Evolutionary conservation across 23 tunicate genomes (phyloP).

Genomic region (Trididemnum miniatum): DNA sequence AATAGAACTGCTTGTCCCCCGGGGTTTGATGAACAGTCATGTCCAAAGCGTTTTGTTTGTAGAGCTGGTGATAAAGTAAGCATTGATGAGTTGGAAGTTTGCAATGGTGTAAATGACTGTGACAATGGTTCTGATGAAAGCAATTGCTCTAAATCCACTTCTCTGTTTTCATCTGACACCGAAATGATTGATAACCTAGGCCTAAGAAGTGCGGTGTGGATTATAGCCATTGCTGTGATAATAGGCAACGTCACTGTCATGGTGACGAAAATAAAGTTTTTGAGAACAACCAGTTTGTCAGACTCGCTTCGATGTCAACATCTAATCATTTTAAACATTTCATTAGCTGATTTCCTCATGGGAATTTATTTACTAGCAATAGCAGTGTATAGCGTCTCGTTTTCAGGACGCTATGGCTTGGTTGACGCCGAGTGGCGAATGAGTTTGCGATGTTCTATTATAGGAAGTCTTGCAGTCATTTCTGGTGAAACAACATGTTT

Average conservation of each 20-base stretch:
- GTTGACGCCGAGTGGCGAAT: constrained; percentile 32
- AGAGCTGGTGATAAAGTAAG: constrained; percentile 12
- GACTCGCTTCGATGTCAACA: not conserved
- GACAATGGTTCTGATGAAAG: constrained; percentile 12
- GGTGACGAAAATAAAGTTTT: not conserved
- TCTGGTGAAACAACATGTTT: constrained; percentile 40
- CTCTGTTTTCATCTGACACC: constrained; percentile 11
- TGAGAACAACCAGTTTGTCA: not conserved
- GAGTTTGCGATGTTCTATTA: not conserved
- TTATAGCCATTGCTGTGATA: not conserved
- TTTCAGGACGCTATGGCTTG: constrained; percentile 24
- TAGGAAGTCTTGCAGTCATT: constrained; percentile 16
- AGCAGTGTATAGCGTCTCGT: constrained; percentile 8
- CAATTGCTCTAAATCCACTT: not conserved
- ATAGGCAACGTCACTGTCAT: constrained; percentile 8
- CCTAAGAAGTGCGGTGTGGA: not conserved
- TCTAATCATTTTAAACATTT: constrained; percentile 33
- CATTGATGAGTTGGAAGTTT: not conserved
- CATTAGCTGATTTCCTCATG: constrained; percentile 51
- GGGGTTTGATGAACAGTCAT: constrained; percentile 27
- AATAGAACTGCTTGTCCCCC: constrained; percentile 17
- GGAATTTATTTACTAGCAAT: constrained; percentile 42
- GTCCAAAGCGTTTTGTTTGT: constrained; percentile 24
- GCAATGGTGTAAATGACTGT: constrained; percentile 10
- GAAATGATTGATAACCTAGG: constrained; percentile 20